A percentile compares a stretch with the other conserved stretches of the same genome.
Evolutionary conservation across 2,113 vertebrate genomes (phyloP).

Genomic region (Clupea harengus): DNA sequence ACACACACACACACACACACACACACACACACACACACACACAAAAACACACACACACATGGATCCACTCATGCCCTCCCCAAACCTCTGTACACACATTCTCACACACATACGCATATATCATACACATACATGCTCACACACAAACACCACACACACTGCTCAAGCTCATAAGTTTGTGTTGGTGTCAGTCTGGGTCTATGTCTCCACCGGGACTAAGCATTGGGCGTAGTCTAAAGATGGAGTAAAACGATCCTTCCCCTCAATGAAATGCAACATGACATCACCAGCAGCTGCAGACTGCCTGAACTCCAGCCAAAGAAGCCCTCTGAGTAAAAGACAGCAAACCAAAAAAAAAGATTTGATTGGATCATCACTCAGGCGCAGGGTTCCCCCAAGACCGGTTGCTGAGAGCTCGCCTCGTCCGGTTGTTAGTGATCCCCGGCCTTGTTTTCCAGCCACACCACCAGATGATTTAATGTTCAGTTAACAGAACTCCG

Average conservation of each 20-base stretch:
- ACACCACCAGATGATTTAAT: background rate
- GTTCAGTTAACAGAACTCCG: background rate
- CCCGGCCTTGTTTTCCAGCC: background rate
- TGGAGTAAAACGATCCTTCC: conserved; percentile 64
- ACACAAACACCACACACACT: background rate
- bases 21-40: conserved; percentile 1
- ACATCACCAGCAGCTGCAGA: conserved; percentile 62
- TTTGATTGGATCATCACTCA: background rate
- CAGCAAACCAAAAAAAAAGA: background rate
- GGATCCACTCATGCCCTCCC: background rate
- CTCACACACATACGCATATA: background rate
- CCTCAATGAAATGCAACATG: conserved; percentile 60
- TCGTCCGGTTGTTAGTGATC: background rate
- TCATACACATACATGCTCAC: background rate
- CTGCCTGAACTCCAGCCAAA: conserved; percentile 2
- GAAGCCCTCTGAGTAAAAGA: background rate
- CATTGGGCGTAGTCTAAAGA: conserved; percentile 45
- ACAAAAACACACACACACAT: background rate
- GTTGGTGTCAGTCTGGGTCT: conserved; percentile 18
- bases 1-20: conserved; percentile 7
- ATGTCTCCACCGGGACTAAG: background rate
- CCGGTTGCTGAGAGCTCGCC: background rate
- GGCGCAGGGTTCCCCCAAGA: background rate
- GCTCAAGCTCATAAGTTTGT: background rate
- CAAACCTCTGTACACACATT: background rate